Percentiles rank a stretch among this genome's conserved stretches.
Evolutionary conservation across 2,888 invertebrate genomes (phyloP).

Genomic region (Hypercompe scribonia): DNA sequence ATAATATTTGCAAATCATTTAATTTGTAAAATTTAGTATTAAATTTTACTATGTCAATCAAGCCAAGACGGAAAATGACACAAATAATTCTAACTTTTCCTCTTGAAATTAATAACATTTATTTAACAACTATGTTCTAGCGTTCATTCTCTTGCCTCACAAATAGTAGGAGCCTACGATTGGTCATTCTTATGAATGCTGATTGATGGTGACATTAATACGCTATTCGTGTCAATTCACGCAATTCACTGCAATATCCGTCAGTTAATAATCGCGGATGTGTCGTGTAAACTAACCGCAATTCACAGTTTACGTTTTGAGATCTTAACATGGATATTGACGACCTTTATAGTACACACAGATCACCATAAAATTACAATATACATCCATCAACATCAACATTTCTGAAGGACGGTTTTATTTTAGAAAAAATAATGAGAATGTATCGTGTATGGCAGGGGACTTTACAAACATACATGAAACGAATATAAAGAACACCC

Average conservation of each 20-base stretch:
- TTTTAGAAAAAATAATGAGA: too few relatives aligned
- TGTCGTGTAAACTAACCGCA: slow-evolving; percentile 2
- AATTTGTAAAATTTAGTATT: too few relatives aligned
- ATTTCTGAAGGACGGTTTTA: background rate
- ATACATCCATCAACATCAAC: background rate
- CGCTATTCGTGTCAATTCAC: slow-evolving; percentile 19
- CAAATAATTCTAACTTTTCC: background rate
- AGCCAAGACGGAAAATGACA: background rate
- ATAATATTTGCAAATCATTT: too few relatives aligned
- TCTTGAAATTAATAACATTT: background rate
- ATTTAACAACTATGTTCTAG: background rate
- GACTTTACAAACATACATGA: too few relatives aligned
- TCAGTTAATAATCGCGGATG: slow-evolving; percentile 1
- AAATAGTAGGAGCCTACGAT: slow-evolving; percentile 7
- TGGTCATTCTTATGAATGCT: slow-evolving; percentile 18
- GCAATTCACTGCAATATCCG: slow-evolving; percentile 8
- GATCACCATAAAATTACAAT: background rate
- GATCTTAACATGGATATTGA: background rate
- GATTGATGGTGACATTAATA: slow-evolving; percentile 31
- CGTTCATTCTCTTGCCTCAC: background rate
- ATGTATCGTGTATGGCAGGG: too few relatives aligned
- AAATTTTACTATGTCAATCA: background rate
- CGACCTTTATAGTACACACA: background rate
- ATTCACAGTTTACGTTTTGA: background rate
- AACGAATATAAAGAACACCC: too few relatives aligned